Conservation (phyloP, 2,888 invertebrate species). For the Cepaea hortensis region DNA sequence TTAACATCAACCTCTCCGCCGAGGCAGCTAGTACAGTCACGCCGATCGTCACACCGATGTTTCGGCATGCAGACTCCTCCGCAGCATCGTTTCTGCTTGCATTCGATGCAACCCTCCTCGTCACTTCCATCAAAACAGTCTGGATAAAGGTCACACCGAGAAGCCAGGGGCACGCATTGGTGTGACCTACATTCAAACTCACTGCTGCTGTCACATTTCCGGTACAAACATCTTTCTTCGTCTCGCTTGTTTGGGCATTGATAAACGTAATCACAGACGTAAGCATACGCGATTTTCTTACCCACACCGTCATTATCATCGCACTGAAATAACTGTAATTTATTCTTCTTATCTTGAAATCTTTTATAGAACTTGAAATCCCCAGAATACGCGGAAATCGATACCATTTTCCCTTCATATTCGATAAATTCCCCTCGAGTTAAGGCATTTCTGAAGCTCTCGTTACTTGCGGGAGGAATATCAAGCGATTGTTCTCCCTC, state of each 20-base stretch:
- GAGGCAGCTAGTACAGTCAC: neutral
- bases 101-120: conserved; percentile 22
- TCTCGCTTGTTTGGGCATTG: conserved; percentile 12
- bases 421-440: neutral
- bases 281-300: neutral
- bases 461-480: neutral
- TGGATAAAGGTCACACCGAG: conserved; percentile 10
- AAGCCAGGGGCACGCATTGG: conserved; percentile 6
- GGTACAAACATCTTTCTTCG: conserved; percentile 14
- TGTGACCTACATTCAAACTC: conserved; percentile 22
- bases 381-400: neutral
- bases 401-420: conserved; percentile 2
- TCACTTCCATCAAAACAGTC: conserved; percentile 32
- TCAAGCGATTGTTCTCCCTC: neutral
- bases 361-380: neutral
- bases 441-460: neutral
- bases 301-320: neutral
- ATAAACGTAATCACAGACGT: conserved; percentile 24
- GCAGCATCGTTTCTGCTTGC: conserved; percentile 14
- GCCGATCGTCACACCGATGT: conserved; percentile 6
- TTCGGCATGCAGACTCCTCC: conserved; percentile 25
- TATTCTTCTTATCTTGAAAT: neutral
- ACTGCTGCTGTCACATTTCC: neutral
- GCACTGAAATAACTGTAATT: conserved; percentile 7
- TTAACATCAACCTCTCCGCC: neutral